These are phyloP conservation scores for Leucophenga montana DNA, from an alignment of 2,888 invertebrate genomes.

Conservation along the genomic window DNA sequence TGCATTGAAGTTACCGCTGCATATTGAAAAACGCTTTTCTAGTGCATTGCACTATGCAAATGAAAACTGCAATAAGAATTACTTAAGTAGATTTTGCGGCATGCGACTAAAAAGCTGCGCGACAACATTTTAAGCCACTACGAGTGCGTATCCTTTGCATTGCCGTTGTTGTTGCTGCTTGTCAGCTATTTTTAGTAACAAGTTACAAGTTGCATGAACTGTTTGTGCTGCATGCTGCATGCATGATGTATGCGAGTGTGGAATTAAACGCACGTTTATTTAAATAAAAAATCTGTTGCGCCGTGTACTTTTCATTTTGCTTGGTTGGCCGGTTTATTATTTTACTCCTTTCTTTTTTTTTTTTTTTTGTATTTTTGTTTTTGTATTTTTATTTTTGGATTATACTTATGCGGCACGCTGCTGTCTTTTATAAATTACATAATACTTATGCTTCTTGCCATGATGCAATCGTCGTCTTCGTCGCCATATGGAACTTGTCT, in stretches of 20 bases:
- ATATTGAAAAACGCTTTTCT: too few species aligned
- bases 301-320: background rate
- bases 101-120: slow-evolving; percentile 45
- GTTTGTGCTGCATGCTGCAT: background rate
- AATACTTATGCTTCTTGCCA: slow-evolving; percentile 40
- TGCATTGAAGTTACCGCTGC: too few species aligned
- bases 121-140: slow-evolving; percentile 51
- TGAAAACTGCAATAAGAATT: too few species aligned
- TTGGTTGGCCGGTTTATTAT: slow-evolving; percentile 44
- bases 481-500: slow-evolving; percentile 55
- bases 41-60: too few species aligned
- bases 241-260: slow-evolving; percentile 13
- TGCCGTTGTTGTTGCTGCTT: background rate
- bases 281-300: slow-evolving; percentile 17
- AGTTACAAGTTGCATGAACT: background rate
- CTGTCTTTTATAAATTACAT: slow-evolving; percentile 53
- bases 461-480: slow-evolving; percentile 40
- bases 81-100: background rate
- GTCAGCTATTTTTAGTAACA: background rate
- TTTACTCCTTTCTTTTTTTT: slow-evolving; percentile 29
- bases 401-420: slow-evolving; percentile 33
- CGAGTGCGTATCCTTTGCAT: background rate
- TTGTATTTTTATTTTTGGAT: slow-evolving; percentile 38
- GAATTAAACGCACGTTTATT: slow-evolving; percentile 14
- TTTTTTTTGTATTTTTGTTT: slow-evolving; percentile 32